Base-by-base conservation (phyloP, 1,140 invertebrate species). In the Diploscapter pachys region DNA sequence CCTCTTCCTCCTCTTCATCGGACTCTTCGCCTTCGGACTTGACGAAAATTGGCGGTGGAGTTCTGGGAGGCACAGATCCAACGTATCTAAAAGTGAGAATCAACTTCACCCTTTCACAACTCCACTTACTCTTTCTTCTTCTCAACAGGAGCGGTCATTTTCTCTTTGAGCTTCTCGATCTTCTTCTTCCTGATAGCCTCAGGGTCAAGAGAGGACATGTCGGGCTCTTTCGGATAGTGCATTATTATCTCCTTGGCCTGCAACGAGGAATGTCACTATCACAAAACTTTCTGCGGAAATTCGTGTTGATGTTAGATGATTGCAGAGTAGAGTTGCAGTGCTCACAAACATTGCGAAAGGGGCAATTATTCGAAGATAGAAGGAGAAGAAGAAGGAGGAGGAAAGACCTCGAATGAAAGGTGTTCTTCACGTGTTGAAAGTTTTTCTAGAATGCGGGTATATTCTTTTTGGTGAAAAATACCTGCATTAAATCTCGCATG, bases 241-340 rank as follows among this genome's bases (percentile, higher is more conserved):
- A 85, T 82, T 13, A 83, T 75, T 65, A 74, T 77, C 65, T 85
- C 75, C 65, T 85, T 85, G 13, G 82, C 82, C 82, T 81, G 54
- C 61, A 80, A 66, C 31, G 53, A 53, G 48, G 3, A 2, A 11
- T 59, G 9, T 59, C 57, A 13, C 2, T 5, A 77, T 31, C 8
- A 77, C 4, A 63, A 3, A 70, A 50, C 48, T 55, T 9, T 31
- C 50, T 9, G 52, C n/a, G 3, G 68, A 54, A 9, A 11, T 8
- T 6, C n/a, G 31, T n/a, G 52, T 63, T 8, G 50, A 57, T 63
- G 48, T 9, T 9, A 56, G 9, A 57, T n/a, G 13, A 56, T 57
- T 6, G 67, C n/a, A 69, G 11, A 69, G 52, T 62, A 8, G 52
- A 56, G 52, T 50, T 8, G 52, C n/a, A 57, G n/a, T 8, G 9